These are phyloP conservation scores for Dicyrtomina minuta DNA, from an alignment of 2,888 invertebrate species.

Conservation along the genomic window DNA sequence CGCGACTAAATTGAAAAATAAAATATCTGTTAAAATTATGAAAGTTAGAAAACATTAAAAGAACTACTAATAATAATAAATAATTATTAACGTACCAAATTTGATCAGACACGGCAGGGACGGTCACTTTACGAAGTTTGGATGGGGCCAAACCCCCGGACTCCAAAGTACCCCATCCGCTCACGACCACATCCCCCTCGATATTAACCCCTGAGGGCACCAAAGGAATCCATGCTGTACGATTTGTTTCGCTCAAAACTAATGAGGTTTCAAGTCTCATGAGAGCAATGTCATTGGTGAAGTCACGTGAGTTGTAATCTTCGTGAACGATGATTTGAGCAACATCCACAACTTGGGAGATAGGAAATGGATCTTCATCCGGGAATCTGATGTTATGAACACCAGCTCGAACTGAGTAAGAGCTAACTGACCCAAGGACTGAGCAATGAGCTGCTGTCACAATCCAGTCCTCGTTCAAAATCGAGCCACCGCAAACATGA, in stretches of 20 bases:
- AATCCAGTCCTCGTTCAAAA: conserved; percentile 17
- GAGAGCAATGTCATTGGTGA: conserved; percentile 21
- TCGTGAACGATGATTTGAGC: conserved; percentile 9
- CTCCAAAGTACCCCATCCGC: conserved; percentile 26
- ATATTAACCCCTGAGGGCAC: background rate
- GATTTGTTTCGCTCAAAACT: background rate
- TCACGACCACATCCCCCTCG: background rate
- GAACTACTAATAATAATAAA: background rate
- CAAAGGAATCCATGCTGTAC: conserved; percentile 10
- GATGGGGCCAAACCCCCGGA: conserved; percentile 21
- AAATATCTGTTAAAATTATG: background rate
- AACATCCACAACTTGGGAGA: background rate
- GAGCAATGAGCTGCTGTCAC: conserved; percentile 32
- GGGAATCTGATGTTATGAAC: conserved; percentile 15
- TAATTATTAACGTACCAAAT: conserved; percentile 13
- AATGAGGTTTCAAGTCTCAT: conserved; percentile 13
- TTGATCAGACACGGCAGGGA: conserved; percentile 9
- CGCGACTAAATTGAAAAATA: background rate
- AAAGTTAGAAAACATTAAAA: background rate
- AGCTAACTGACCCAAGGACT: background rate
- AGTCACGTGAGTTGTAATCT: background rate
- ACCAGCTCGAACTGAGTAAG: conserved; percentile 21
- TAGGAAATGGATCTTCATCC: background rate
- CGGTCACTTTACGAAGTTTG: conserved; percentile 8
- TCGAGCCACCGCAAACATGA: conserved; percentile 30